phyloP scores from a whole-genome alignment of 2,797 vertebrate species.

The Anguilla pacifica region DNA sequence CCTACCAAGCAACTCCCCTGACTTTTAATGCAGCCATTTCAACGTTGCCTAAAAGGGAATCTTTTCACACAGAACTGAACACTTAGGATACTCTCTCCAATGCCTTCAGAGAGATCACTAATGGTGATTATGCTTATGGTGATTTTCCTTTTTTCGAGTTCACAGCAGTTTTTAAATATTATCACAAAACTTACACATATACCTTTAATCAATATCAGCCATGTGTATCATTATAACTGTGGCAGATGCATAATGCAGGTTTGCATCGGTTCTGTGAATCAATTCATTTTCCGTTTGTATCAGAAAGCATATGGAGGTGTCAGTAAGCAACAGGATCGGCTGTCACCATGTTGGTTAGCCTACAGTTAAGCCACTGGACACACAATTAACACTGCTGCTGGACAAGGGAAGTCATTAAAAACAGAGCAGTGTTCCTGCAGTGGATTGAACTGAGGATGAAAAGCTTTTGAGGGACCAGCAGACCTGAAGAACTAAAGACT shows the following conservation, averaged over 20 bases:
- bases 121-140: neutral
- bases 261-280: neutral
- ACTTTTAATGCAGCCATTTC: neutral
- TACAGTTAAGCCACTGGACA: neutral
- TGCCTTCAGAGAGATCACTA: neutral
- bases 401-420: neutral
- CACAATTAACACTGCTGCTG: neutral
- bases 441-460: neutral
- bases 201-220: neutral
- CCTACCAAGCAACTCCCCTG: neutral
- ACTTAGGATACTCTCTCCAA: neutral
- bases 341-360: neutral
- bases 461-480: neutral
- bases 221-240: no score
- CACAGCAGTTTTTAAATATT: no score
- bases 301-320: neutral
- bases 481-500: neutral
- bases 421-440: neutral
- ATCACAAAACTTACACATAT: neutral
- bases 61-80: neutral
- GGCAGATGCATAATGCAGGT: neutral
- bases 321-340: neutral
- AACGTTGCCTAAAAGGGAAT: neutral
- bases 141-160: neutral
- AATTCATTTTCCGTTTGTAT: neutral